These are phyloP conservation scores for Sinohyriopsis cumingii DNA, from an alignment of 2,888 invertebrate species.

Conservation along the genomic window DNA sequence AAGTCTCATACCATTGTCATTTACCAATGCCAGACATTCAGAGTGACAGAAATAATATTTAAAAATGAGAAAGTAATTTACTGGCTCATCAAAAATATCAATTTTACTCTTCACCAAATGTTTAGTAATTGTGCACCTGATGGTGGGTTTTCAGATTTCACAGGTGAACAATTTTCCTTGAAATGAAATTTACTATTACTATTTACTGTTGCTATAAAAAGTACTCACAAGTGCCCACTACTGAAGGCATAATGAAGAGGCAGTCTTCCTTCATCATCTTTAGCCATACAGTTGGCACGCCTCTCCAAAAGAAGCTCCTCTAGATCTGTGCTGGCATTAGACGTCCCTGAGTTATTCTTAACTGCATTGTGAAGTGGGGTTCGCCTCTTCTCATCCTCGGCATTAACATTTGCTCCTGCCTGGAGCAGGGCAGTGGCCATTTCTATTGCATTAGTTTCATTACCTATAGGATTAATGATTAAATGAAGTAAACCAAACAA, in stretches of 20 bases:
- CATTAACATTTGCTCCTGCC: constrained; percentile 63
- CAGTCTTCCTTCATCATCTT: constrained; percentile 67
- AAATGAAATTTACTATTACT: too few species aligned
- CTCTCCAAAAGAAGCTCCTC: constrained; percentile 72
- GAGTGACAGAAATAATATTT: background rate
- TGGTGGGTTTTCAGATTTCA: too few species aligned
- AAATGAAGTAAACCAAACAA: background rate
- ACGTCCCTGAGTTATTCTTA: constrained; percentile 68
- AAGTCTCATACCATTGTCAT: too few species aligned
- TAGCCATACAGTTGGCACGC: constrained; percentile 68
- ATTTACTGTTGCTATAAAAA: too few species aligned
- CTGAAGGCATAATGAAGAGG: constrained; percentile 74
- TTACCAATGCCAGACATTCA: too few species aligned
- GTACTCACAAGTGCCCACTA: background rate
- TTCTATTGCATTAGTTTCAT: constrained; percentile 46
- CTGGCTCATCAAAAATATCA: too few species aligned
- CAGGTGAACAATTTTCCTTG: too few species aligned
- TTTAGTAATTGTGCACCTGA: too few species aligned
- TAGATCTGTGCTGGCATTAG: constrained; percentile 72
- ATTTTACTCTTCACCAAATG: too few species aligned
- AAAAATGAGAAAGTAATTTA: background rate
- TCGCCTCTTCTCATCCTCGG: constrained; percentile 52
- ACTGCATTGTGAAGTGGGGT: constrained; percentile 74
- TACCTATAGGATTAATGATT: constrained; percentile 25
- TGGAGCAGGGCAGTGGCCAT: constrained; percentile 58